Percentiles rank a stretch among this genome's conserved stretches.
These are phyloP conservation scores for Drosophila gunungcola DNA, from an alignment of 1,140 invertebrate genomes.

Conservation along the genomic window DNA sequence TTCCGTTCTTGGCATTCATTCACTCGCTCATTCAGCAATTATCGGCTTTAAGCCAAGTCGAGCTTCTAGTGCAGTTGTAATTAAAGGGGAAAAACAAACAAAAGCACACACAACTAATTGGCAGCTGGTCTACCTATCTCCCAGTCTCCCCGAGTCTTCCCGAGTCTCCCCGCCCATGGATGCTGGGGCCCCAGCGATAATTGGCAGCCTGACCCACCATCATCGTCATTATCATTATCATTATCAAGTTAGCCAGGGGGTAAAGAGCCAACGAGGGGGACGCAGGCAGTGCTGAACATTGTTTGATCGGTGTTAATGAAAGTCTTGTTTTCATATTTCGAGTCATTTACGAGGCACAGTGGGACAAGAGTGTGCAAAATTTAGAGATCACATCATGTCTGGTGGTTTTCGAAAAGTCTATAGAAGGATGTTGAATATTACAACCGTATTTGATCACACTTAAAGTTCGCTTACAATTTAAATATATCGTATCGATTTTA, in stretches of 20 bases:
- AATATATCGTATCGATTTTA: too few species aligned
- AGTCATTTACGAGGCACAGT: not conserved
- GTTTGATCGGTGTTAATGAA: conserved; percentile 49
- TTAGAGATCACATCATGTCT: too few species aligned
- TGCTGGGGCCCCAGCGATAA: conserved; percentile 61
- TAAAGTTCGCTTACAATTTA: too few species aligned
- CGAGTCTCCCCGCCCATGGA: conserved; percentile 13
- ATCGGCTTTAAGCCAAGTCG: conserved; percentile 48
- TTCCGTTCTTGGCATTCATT: conserved; percentile 67
- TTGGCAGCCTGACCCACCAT: conserved; percentile 55
- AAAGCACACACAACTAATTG: conserved; percentile 59
- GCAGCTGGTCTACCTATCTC: conserved; percentile 56
- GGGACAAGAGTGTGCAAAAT: not conserved
- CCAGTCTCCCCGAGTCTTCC: not conserved
- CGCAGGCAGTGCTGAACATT: conserved; percentile 21
- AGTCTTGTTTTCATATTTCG: conserved; percentile 44
- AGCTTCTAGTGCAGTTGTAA: conserved; percentile 37
- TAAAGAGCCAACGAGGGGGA: not conserved
- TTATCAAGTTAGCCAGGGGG: conserved; percentile 28
- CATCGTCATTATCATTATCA: conserved; percentile 23
- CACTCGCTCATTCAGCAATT: conserved; percentile 54
- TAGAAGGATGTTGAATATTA: too few species aligned
- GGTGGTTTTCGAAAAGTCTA: too few species aligned
- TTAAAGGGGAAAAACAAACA: conserved; percentile 45
- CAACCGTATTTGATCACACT: too few species aligned